Evolutionary conservation across 1,140 invertebrate genomes (phyloP), one percentile per base, ranked within the genome.

Genomic region (Brachionus rotundiformis): DNA sequence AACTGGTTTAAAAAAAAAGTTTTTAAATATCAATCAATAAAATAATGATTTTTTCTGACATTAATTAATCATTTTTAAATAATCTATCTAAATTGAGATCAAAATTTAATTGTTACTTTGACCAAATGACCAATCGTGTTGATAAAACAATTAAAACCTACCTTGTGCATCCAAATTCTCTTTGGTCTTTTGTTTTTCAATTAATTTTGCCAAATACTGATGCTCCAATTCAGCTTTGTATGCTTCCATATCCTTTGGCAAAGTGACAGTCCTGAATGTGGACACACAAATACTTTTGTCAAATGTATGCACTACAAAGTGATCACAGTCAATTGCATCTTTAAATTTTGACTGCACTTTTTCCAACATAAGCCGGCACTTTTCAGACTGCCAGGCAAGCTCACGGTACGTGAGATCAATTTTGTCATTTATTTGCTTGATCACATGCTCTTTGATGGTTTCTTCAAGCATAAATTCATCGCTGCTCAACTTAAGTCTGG

Each of bases 301-400:
- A 82, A 88, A 88, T 0, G 85, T 83, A 71, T 86, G 86, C 16
- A 88, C 84, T 10, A 86, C 85, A 61, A 88, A 86, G 23, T 85
- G 75, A 33, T 88, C 87, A 85, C 86, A 88, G 76, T 88, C 87
- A 11, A 88, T 85, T 2, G 84, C 84, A 83, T 86, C 86, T 79
- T 88, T 88, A 82, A 86, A 88, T 82, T 85, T 86, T 79, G 85
- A 85, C 83, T 91, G 88, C 47, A 95, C 87, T 86, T 95, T 95
- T 25, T 91, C 85, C 19, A 93, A 88, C 10, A 88, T 89, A 6
- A 94, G 84, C 82, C 91, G 89, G 23, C 91, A 92, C 83, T 92
- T 92, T 84, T 92, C 91, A 2, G 91, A 85, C 82, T 92, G 89
- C 86, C 90, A 93, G 0, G 90, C 91, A 41, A 89, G 80, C 81